phyloP scores from a whole-genome alignment of 1,140 invertebrate species.

The Heterodera schachtii region DNA sequence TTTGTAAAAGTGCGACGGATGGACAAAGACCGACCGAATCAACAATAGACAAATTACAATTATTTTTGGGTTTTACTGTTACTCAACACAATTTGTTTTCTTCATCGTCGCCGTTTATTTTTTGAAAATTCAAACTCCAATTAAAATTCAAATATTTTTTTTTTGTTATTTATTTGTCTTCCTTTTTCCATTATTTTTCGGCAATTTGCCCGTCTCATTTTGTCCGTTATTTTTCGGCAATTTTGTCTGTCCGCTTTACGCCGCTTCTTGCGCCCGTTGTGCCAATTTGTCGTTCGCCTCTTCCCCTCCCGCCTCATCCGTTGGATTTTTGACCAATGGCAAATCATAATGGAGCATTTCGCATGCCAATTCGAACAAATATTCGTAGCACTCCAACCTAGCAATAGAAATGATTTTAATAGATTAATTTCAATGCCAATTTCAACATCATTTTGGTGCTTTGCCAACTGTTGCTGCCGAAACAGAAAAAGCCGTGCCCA shows the following conservation, averaged over 20 bases:
- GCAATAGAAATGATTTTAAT: neutral
- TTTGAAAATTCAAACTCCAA: too few species aligned
- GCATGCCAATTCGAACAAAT: conserved; percentile 44
- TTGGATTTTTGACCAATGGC: conserved; percentile 9
- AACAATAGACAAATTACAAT: too few species aligned
- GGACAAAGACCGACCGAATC: neutral
- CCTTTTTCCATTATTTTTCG: too few species aligned
- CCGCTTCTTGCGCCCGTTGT: neutral
- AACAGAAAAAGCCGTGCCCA: conserved; percentile 4
- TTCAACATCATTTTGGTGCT: conserved; percentile 10
- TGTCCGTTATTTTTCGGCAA: too few species aligned
- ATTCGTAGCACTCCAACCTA: conserved; percentile 46
- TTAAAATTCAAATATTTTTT: too few species aligned
- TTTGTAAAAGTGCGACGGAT: neutral
- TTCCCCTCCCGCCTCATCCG: too few species aligned
- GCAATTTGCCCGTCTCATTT: too few species aligned
- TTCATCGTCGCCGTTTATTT: too few species aligned
- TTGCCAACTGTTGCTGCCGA: conserved; percentile 12
- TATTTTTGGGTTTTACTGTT: too few species aligned
- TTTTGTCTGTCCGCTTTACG: neutral
- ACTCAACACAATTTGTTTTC: too few species aligned
- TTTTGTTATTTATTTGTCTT: too few species aligned
- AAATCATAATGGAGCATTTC: conserved; percentile 35
- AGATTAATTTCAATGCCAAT: neutral
- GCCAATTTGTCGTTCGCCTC: neutral